Percentiles rank a stretch among this genome's conserved stretches.
phyloP scores from a whole-genome alignment of 1,140 invertebrate species.

The Camponotus vicinus region DNA sequence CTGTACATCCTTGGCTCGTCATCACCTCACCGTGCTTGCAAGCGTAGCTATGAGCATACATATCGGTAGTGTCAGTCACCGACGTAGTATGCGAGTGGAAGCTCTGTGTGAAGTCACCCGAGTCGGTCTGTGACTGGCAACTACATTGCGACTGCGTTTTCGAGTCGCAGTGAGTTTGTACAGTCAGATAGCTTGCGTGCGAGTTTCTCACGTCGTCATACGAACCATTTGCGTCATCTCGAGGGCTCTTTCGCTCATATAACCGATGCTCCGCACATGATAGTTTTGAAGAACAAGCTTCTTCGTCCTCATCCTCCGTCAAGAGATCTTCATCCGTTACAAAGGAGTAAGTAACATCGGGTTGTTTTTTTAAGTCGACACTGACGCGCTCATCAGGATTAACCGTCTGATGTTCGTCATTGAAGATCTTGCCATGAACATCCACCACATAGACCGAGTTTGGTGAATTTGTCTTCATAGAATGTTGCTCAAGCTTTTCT shows the following conservation, averaged over 20 bases:
- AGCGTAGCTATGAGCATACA: neutral
- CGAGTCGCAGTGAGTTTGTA: neutral
- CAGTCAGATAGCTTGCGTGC: constrained; percentile 32
- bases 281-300: neutral
- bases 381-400: neutral
- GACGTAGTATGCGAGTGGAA: constrained; percentile 69
- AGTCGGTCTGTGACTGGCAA: constrained; percentile 28
- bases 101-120: constrained; percentile 63
- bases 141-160: constrained; percentile 16
- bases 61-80: constrained; percentile 25
- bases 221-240: neutral
- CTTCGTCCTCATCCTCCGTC: neutral
- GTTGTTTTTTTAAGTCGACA: constrained; percentile 40
- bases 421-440: constrained; percentile 45
- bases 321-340: constrained; percentile 32
- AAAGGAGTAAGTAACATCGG: constrained; percentile 50
- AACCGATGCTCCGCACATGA: neutral
- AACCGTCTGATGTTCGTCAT: neutral
- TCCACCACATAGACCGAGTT: constrained; percentile 4
- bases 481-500: constrained; percentile 4
- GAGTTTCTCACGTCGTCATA: constrained; percentile 36
- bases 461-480: neutral
- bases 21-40: neutral
- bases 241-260: neutral
- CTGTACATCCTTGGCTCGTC: neutral